Conservation (phyloP, 2,888 invertebrate species). For the Stenichneumon culpator region DNA sequence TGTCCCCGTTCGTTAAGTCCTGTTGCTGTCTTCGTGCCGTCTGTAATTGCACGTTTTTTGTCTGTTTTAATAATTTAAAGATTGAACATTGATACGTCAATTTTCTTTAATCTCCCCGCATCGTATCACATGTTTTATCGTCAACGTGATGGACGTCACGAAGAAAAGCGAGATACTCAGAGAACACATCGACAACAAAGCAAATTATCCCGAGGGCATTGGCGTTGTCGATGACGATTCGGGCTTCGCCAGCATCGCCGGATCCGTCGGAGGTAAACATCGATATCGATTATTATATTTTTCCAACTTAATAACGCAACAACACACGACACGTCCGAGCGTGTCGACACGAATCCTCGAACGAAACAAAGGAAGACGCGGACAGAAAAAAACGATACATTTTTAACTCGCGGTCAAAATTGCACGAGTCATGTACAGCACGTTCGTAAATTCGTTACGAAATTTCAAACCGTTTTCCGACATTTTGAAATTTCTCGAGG, state of each 20-base stretch:
- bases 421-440: slow-evolving; percentile 44
- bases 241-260: slow-evolving; percentile 70
- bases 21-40: not conserved
- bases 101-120: not conserved
- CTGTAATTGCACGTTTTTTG: not conserved
- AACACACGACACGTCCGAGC: not conserved
- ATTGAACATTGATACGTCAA: not conserved
- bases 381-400: slow-evolving; percentile 1
- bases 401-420: slow-evolving; percentile 44
- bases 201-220: slow-evolving; percentile 58
- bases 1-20: not conserved
- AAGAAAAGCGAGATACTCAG: slow-evolving; percentile 1
- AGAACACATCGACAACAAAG: slow-evolving; percentile 29
- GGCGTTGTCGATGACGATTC: slow-evolving; percentile 69
- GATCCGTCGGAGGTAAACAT: slow-evolving; percentile 55
- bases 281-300: not conserved
- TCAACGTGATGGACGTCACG: slow-evolving; percentile 19
- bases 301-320: not conserved
- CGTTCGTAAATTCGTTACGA: slow-evolving; percentile 46
- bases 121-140: not conserved
- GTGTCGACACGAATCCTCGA: not conserved
- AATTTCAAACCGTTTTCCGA: slow-evolving; percentile 30
- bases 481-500: slow-evolving; percentile 36
- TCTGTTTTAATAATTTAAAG: not conserved
- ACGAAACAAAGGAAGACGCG: slow-evolving; percentile 21